A percentile compares a stretch with the other conserved stretches of the same genome.
These are phyloP conservation scores for Pampus argenteus DNA, from an alignment of 2,797 vertebrate species.

Conservation along the genomic window DNA sequence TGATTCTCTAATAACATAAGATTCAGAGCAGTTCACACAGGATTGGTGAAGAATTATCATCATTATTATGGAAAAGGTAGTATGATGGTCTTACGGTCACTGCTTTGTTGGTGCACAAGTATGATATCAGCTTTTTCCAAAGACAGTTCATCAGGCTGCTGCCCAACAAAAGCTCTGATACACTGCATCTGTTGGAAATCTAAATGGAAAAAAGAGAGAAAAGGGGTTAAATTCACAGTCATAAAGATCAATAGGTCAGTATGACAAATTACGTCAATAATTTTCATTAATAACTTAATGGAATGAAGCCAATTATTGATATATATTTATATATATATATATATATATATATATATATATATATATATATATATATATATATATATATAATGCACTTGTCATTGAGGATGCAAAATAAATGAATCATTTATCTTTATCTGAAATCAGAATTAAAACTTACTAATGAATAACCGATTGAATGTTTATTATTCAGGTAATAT, in stretches of 20 bases:
- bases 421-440: background rate
- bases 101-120: constrained; percentile 90
- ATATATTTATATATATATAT: too few species aligned
- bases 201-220: constrained; percentile 61
- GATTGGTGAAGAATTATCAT: background rate
- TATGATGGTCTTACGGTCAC: constrained; percentile 88
- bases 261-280: background rate
- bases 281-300: too few species aligned
- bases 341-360: too few species aligned
- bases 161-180: constrained; percentile 88
- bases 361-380: too few species aligned
- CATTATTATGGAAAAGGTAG: background rate
- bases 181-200: constrained; percentile 93
- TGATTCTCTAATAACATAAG: background rate
- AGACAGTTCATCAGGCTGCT: constrained; percentile 94
- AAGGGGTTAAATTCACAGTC: background rate
- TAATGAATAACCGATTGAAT: background rate
- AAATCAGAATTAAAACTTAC: background rate
- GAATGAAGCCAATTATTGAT: too few species aligned
- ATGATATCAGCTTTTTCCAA: constrained; percentile 96
- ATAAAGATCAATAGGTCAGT: background rate
- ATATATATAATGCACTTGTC: accelerated
- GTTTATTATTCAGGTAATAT: background rate
- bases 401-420: constrained; percentile 1
- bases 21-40: background rate